Percentiles rank a stretch among this genome's conserved stretches.
phyloP scores from a whole-genome alignment of 2,888 invertebrate genomes.

The Lasioglossum oenotherae region DNA sequence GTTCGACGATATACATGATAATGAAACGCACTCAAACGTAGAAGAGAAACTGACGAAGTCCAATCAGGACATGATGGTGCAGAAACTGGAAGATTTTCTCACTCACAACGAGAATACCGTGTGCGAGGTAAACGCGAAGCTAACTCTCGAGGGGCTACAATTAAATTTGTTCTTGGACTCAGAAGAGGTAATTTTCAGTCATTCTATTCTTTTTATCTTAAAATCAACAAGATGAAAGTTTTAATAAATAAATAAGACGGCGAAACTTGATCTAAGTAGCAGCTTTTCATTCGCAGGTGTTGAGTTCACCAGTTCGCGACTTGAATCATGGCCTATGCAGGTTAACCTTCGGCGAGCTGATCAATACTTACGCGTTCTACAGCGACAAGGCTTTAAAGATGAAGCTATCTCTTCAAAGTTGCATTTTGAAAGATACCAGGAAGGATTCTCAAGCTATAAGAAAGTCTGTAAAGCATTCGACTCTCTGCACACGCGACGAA shows the following conservation, averaged over 20 bases:
- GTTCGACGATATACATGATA: slow-evolving; percentile 73
- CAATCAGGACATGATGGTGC: slow-evolving; percentile 85
- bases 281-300: slow-evolving; percentile 77
- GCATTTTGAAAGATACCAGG: slow-evolving; percentile 90
- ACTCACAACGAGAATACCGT: slow-evolving; percentile 87
- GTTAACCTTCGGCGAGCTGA: slow-evolving; percentile 89
- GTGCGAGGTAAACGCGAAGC: slow-evolving; percentile 84
- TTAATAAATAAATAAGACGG: too few species aligned
- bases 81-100: slow-evolving; percentile 90
- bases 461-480: slow-evolving; percentile 83
- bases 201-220: not conserved
- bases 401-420: slow-evolving; percentile 89
- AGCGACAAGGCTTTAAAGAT: slow-evolving; percentile 90
- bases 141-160: slow-evolving; percentile 89
- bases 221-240: not conserved
- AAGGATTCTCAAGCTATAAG: slow-evolving; percentile 87
- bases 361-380: slow-evolving; percentile 87
- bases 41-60: not conserved
- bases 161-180: slow-evolving; percentile 90
- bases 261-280: not conserved
- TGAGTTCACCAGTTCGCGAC: slow-evolving; percentile 91
- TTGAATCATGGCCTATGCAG: slow-evolving; percentile 89
- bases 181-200: slow-evolving; percentile 86
- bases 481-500: not conserved
- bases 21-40: slow-evolving; percentile 31